phyloP scores from a whole-genome alignment of 1,140 invertebrate genomes.

The Lysiphlebus fabarum region DNA sequence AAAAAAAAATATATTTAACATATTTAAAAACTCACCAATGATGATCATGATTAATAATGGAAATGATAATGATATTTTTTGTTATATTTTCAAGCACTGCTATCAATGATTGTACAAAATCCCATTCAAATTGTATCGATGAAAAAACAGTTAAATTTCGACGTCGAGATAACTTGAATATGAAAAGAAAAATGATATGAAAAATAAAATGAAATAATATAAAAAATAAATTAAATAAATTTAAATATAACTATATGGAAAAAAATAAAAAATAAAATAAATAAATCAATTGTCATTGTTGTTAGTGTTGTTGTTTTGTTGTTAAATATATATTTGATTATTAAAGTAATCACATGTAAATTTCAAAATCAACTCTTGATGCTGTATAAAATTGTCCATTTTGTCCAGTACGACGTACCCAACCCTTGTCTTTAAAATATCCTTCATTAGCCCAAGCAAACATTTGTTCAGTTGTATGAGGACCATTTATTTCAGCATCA shows the following conservation, averaged over 20 bases:
- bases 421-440: slow-evolving; percentile 82
- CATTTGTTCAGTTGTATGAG: slow-evolving; percentile 84
- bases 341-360: slow-evolving; percentile 65
- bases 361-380: slow-evolving; percentile 88
- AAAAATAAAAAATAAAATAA: neutral
- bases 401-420: slow-evolving; percentile 76
- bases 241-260: neutral
- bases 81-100: neutral
- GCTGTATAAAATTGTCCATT: slow-evolving; percentile 80
- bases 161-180: neutral
- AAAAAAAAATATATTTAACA: slow-evolving; percentile 6
- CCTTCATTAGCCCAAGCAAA: slow-evolving; percentile 79
- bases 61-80: neutral
- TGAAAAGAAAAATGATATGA: no score
- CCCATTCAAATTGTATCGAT: neutral
- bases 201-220: no score
- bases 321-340: slow-evolving; percentile 16
- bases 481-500: slow-evolving; percentile 76
- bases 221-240: slow-evolving; percentile 1
- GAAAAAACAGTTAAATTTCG: slow-evolving; percentile 1
- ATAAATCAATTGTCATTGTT: neutral
- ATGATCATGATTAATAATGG: neutral
- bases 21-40: neutral
- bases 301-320: neutral
- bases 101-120: neutral